Evolutionary conservation across 2,797 vertebrate species (phyloP), one percentile per base, ranked within the genome.

Genomic region (Schizopygopsis pylzovi): DNA sequence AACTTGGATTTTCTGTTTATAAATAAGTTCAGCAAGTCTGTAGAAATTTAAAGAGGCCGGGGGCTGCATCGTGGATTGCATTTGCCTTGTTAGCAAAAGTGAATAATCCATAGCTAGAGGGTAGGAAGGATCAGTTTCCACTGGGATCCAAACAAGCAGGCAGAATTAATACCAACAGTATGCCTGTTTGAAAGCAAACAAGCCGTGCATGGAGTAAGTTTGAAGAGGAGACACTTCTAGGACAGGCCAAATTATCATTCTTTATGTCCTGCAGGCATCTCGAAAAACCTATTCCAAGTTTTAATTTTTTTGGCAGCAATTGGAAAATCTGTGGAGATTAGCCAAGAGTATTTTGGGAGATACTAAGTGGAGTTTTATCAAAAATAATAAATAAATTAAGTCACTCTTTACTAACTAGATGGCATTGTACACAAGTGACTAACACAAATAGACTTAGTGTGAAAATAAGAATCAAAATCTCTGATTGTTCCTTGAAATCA

Each of bases 71-170:
- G 37, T 75, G 67, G 52, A 72, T 63, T 61, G 79, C 79, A 76
- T 72, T 85, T 78, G 43, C 54, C 68, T 75, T 65, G 75, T 83
- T 83, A 80, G 59, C 76, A 33, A 72, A 68, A 59, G 82, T 83
- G 76, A 83, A 70, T 89, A 88, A 92, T 92, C 90, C 84, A 78
- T 87, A 82, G 87, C 87, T 89, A 91, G 91, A 87, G 89, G 92
- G 90, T 88, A 72, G 63, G 84, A 87, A 61, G 87, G 90, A 90
- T 88, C 86, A 86, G 89, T 92, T 92, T 93, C 87, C 89, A 85
- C 88, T 47, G 86, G 84, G 83, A 85, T 73, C 67, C 82, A 88
- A 88, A 79, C 22, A 77, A 85, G 89, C 84, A 54, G 63, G 63
- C 63, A 20, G 18, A 43, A 65, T 70, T 84, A 81, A 82, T 72